Percentiles rank a stretch among this genome's conserved stretches.
phyloP scores from a whole-genome alignment of 2,113 vertebrate species.

The Aegithalos caudatus region DNA sequence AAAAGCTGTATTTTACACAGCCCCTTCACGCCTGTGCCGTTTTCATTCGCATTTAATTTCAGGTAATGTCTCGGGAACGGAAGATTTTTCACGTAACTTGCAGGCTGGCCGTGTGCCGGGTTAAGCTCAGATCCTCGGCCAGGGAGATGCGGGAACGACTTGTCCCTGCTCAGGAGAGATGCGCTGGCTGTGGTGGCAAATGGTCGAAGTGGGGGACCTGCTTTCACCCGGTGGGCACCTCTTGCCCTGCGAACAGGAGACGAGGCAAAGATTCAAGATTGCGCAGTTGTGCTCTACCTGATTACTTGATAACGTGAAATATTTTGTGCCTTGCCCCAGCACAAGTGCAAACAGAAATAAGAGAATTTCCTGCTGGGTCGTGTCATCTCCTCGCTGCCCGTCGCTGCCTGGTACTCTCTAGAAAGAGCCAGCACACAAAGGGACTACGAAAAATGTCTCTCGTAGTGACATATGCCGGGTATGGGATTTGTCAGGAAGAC shows the following conservation, averaged over 20 bases:
- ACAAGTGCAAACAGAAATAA: neutral
- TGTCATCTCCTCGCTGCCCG: neutral
- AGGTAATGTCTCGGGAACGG: neutral
- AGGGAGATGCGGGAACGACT: neutral
- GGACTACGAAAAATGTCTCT: neutral
- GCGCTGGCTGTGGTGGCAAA: neutral
- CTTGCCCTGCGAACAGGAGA: neutral
- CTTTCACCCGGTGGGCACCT: neutral
- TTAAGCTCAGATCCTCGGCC: neutral
- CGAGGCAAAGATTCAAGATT: neutral
- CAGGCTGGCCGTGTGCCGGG: neutral
- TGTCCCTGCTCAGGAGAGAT: neutral
- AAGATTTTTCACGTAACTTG: fast-evolving
- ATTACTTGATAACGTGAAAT: neutral
- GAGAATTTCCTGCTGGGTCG: neutral
- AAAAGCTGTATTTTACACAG: neutral
- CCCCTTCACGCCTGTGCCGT: neutral
- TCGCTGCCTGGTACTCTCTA: neutral
- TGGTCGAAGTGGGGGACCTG: neutral
- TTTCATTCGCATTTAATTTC: neutral
- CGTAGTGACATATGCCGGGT: neutral
- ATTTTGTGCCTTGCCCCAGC: neutral
- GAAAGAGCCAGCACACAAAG: neutral
- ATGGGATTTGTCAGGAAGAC: neutral
- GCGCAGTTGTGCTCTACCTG: neutral